Conservation (phyloP, 2,888 invertebrate genomes). For the Yponomeuta malinellus region DNA sequence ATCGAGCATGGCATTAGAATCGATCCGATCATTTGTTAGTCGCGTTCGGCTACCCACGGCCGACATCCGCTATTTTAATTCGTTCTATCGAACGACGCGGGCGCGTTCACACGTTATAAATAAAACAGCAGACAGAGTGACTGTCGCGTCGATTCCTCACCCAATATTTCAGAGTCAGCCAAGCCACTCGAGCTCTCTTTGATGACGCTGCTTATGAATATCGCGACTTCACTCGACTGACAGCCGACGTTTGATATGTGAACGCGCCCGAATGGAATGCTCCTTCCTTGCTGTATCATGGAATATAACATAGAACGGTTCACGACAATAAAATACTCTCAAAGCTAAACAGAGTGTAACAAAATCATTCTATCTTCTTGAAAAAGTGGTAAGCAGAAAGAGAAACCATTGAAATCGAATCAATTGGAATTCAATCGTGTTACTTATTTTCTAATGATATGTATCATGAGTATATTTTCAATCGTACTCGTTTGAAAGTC, state of each 20-base stretch:
- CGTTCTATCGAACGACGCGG: constrained; percentile 49
- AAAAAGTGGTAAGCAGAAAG: too few species aligned
- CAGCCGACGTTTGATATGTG: constrained; percentile 31
- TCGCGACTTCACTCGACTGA: constrained; percentile 41
- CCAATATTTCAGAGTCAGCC: constrained; percentile 67
- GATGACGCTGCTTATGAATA: constrained; percentile 68
- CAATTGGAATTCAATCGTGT: too few species aligned
- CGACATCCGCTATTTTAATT: constrained; percentile 32
- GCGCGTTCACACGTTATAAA: constrained; percentile 62
- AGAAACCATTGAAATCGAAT: too few species aligned
- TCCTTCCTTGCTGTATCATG: not conserved
- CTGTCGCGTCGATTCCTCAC: constrained; percentile 61
- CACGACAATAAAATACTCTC: too few species aligned
- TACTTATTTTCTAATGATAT: too few species aligned
- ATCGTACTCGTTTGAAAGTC: too few species aligned
- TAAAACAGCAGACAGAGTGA: constrained; percentile 47
- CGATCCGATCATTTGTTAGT: constrained; percentile 44
- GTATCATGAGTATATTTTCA: too few species aligned
- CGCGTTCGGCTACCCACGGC: constrained; percentile 25
- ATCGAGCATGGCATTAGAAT: constrained; percentile 42
- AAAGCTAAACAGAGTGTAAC: too few species aligned
- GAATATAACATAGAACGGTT: not conserved
- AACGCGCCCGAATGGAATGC: constrained; percentile 32
- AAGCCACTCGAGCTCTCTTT: constrained; percentile 52
- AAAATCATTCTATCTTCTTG: too few species aligned